Evolutionary conservation across 2,113 vertebrate species (phyloP).

Genomic region (Puntigrus tetrazona): DNA sequence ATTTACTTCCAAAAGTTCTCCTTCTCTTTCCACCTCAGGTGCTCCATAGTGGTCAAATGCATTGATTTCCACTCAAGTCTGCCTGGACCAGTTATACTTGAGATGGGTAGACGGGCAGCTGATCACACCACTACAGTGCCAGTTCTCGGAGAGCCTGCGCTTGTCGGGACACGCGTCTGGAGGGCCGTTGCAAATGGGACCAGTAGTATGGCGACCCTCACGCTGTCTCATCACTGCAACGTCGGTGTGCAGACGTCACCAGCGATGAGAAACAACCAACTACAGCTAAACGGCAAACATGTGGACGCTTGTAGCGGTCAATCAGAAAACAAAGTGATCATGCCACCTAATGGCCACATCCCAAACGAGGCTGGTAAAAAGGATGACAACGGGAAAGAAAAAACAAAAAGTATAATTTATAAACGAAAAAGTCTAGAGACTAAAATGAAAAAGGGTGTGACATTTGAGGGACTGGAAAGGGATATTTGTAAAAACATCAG

Average conservation of each 20-base stretch:
- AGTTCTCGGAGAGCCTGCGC: slow-evolving; percentile 72
- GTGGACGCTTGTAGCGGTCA: slow-evolving; percentile 45
- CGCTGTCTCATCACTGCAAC: slow-evolving; percentile 71
- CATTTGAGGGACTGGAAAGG: slow-evolving; percentile 69
- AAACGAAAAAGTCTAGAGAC: slow-evolving; percentile 69
- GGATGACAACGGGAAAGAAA: slow-evolving; percentile 60
- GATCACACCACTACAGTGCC: slow-evolving; percentile 75
- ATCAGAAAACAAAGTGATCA: slow-evolving; percentile 54
- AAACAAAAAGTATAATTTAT: slow-evolving; percentile 67
- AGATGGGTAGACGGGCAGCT: slow-evolving; percentile 76
- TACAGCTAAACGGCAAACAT: slow-evolving; percentile 43
- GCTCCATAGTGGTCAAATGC: slow-evolving; percentile 56
- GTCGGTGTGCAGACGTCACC: slow-evolving; percentile 77
- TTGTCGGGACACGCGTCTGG: slow-evolving; percentile 71
- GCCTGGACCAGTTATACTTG: slow-evolving; percentile 48
- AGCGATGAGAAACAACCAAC: slow-evolving; percentile 61
- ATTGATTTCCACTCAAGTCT: slow-evolving; percentile 38
- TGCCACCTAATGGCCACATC: slow-evolving; percentile 57
- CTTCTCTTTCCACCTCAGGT: slow-evolving; percentile 62
- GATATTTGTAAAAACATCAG: slow-evolving; percentile 60
- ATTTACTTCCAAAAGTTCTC: slow-evolving; percentile 46
- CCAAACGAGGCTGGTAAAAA: slow-evolving; percentile 55
- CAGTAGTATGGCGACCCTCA: slow-evolving; percentile 62
- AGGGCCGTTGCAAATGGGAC: slow-evolving; percentile 63
- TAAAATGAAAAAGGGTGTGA: slow-evolving; percentile 76